phyloP scores from a whole-genome alignment of 1,140 invertebrate genomes.

The Drosophila athabasca region DNA sequence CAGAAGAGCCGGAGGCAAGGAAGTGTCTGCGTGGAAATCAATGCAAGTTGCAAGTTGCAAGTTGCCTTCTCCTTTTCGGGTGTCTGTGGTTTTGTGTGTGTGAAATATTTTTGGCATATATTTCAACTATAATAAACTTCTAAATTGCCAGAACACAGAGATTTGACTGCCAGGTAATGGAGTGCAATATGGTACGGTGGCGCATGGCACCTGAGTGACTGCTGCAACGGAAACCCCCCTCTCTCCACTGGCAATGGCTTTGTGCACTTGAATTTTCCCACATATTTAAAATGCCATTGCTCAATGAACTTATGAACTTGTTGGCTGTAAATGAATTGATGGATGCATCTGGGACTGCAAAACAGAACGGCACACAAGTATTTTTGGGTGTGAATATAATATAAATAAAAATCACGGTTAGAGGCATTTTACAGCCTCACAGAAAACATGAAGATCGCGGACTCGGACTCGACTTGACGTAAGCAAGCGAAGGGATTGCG shows the following conservation, averaged over 20 bases:
- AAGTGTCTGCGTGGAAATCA: constrained; percentile 43
- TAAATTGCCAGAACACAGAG: background rate
- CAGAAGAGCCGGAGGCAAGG: background rate
- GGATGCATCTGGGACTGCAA: constrained; percentile 1
- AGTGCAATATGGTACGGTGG: background rate
- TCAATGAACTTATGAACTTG: constrained; percentile 18
- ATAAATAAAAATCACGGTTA: too few species aligned
- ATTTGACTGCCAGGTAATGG: background rate
- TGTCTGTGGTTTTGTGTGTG: constrained; percentile 34
- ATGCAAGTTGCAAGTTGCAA: constrained; percentile 39
- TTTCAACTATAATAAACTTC: constrained; percentile 13
- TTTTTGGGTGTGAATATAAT: too few species aligned
- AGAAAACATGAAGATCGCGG: too few species aligned
- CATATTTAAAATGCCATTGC: constrained; percentile 17
- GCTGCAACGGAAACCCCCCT: background rate
- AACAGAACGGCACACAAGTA: too few species aligned
- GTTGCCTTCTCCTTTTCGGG: background rate
- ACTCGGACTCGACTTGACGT: too few species aligned
- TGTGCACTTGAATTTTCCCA: constrained; percentile 29
- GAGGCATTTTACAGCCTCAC: too few species aligned
- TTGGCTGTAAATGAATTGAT: constrained; percentile 12
- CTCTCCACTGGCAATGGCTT: constrained; percentile 3
- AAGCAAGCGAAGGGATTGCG: too few species aligned
- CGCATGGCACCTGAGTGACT: constrained; percentile 8
- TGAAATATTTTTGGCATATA: constrained; percentile 40